A percentile compares a stretch with the other conserved stretches of the same genome.
Conservation (phyloP, 2,113 vertebrate genomes). For the Lycaon pictus region DNA sequence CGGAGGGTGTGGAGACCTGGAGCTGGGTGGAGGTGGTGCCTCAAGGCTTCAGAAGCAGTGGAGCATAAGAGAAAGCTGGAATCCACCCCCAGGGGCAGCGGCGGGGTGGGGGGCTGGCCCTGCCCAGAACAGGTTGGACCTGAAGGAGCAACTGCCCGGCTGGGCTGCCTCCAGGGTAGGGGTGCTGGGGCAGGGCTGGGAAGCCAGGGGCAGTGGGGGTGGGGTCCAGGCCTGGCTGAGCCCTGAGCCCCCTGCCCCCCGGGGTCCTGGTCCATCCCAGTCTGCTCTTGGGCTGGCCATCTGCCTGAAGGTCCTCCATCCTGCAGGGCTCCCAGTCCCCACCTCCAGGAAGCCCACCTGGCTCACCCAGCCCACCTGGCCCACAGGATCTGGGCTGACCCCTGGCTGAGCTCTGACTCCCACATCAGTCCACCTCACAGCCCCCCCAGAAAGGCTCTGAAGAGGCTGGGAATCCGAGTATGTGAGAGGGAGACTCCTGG, state of each 20-base stretch:
- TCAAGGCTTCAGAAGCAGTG: background rate
- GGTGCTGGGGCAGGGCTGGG: background rate
- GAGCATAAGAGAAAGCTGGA: conserved; percentile 55
- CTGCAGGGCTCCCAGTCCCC: background rate
- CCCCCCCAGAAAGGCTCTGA: rapidly evolving
- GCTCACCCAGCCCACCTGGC: background rate
- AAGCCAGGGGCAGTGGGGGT: rapidly evolving
- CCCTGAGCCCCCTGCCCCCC: background rate
- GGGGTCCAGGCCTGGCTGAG: background rate
- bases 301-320: too few species aligned
- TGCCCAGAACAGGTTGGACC: conserved; percentile 75
- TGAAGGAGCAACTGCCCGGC: background rate
- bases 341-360: background rate
- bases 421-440: background rate
- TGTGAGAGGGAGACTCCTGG: too few species aligned
- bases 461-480: rapidly evolving
- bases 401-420: background rate
- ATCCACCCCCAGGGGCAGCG: background rate
- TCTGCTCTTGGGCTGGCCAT: rapidly evolving
- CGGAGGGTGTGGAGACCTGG: background rate
- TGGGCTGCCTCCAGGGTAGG: background rate
- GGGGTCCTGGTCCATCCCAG: rapidly evolving
- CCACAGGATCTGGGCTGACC: background rate
- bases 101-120: background rate
- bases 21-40: background rate